Evolutionary conservation across 1,140 invertebrate genomes (phyloP).

Genomic region (Heliothis virescens): DNA sequence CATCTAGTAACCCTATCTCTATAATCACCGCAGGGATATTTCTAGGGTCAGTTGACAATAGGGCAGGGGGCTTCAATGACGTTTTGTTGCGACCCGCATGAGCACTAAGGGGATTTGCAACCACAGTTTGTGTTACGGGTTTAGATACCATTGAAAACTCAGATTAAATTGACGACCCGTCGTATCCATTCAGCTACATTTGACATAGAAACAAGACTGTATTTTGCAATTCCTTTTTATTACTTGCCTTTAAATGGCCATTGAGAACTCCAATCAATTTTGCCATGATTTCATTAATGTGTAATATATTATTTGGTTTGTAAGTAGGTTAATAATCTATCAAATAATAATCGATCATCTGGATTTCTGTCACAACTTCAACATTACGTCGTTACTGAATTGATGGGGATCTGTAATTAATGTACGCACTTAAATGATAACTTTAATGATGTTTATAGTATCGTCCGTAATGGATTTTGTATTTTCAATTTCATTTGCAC

Average conservation of each 20-base stretch:
- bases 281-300: background rate
- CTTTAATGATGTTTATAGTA: background rate
- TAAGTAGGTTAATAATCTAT: conserved; percentile 12
- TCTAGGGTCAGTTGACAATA: conserved; percentile 31
- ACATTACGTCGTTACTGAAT: conserved; percentile 9
- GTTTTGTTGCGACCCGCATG: conserved; percentile 28
- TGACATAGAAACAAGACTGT: background rate
- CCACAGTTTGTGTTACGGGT: conserved; percentile 2
- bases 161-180: conserved; percentile 18
- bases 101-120: conserved; percentile 11
- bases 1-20: conserved; percentile 17
- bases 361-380: conserved; percentile 20
- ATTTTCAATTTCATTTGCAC: background rate
- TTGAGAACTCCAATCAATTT: background rate
- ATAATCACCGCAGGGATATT: conserved; percentile 7
- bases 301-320: background rate
- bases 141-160: conserved; percentile 13
- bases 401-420: background rate
- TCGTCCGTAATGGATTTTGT: conserved; percentile 1
- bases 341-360: conserved; percentile 28
- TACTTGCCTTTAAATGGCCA: background rate
- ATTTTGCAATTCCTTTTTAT: background rate
- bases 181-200: background rate
- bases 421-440: conserved; percentile 13
- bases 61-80: conserved; percentile 4